Conservation (phyloP, 2,888 invertebrate species). For the Drosophila demipolita region DNA sequence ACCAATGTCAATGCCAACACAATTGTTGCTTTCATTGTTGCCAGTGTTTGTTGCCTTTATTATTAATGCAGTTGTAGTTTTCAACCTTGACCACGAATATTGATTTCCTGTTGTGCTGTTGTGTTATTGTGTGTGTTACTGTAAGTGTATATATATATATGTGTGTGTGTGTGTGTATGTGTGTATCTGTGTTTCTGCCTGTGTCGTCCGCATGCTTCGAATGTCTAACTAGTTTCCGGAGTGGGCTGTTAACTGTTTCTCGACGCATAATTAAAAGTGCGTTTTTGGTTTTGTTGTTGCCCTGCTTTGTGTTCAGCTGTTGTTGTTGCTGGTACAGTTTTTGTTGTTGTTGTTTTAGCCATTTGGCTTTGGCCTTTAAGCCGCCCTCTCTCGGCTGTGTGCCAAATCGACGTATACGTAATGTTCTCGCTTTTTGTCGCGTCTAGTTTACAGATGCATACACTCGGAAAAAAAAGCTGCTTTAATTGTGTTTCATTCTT, state of each 20-base stretch:
- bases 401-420: conserved; percentile 45
- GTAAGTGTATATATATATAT: neutral
- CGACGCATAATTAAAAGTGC: conserved; percentile 53
- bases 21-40: conserved; percentile 1
- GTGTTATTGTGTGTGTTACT: conserved; percentile 6
- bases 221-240: conserved; percentile 64
- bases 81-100: conserved; percentile 84
- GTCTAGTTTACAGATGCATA: conserved; percentile 15
- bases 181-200: neutral
- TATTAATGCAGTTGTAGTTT: conserved; percentile 44
- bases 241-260: conserved; percentile 52
- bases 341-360: conserved; percentile 20
- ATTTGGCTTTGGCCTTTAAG: conserved; percentile 60
- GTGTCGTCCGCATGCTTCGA: conserved; percentile 48
- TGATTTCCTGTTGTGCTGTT: conserved; percentile 80
- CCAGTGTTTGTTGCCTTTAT: conserved; percentile 21
- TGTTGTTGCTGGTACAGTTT: conserved; percentile 10
- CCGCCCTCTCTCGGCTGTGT: conserved; percentile 50
- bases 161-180: conserved; percentile 1
- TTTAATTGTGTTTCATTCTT: neutral
- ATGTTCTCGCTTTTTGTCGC: conserved; percentile 19
- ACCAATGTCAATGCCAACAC: conserved; percentile 64
- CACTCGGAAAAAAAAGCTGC: neutral
- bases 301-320: conserved; percentile 21
- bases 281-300: conserved; percentile 24